Base-by-base conservation (phyloP, 2,888 invertebrate species). In the Blastobasis adustella region DNA sequence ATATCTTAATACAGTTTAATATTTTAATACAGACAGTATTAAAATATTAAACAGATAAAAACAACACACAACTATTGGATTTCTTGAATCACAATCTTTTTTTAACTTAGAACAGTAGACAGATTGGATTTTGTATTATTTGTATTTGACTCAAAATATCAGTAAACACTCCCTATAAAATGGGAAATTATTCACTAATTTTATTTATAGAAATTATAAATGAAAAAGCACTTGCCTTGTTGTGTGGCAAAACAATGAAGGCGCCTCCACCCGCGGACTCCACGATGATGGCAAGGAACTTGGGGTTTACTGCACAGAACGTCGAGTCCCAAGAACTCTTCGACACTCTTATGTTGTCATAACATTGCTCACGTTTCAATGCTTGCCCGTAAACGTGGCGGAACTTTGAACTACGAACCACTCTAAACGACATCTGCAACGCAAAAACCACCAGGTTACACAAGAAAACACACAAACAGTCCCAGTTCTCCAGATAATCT, bases 301-400 rank as follows among this genome's bases (percentile, higher is more conserved):
- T 98, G 49, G 98, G 98, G 89, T 99, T 99, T 69, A 98, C 98
- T 64, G 98, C 97, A 90, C 98, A 98, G 87, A 98, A 98, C 62
- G 97, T 97, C 58, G 98, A 97, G 82, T 99, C 99, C 96, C 98
- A 98, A 50, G 98, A 98, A 77, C 98, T 98, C 84, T 98, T 97
- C 59, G 98, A 98, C 60, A 98, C 98, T 79, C 97, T 91, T 73
- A 99, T 94, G 86, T 98, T 98, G 89, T 99, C 98, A 90, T 97
- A 98, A 89, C 98, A 98, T 89, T 97, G 96, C 81, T 98, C 98
- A 81, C 98, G 92, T 89, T 98, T 97, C 66, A 96, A 89, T 67
- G 96, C 93, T 76, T 95, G 95, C 65, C 96, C 97, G 73, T 91
- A 92, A 76, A 98, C 98, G 91, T 98, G 98, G 82, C 98, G 96